phyloP scores from a whole-genome alignment of 1,140 invertebrate genomes.

The Pseudomyrmex cubaensis region DNA sequence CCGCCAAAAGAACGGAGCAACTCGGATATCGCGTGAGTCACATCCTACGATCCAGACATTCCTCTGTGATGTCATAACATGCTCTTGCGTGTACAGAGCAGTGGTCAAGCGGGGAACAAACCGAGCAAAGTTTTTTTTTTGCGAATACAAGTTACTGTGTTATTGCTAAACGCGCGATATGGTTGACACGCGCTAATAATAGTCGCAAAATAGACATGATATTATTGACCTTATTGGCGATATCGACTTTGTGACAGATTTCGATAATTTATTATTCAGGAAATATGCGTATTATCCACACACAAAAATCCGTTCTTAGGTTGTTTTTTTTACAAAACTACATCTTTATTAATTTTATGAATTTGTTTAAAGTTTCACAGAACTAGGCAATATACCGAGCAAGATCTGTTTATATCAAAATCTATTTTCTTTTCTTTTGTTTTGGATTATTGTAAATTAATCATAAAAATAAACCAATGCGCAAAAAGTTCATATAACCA shows the following conservation, averaged over 20 bases:
- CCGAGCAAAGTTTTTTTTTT: slow-evolving; percentile 1
- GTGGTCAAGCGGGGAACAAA: slow-evolving; percentile 43
- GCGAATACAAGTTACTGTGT: slow-evolving; percentile 9
- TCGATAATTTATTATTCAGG: too few species aligned
- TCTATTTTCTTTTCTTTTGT: too few species aligned
- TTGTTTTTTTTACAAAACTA: too few species aligned
- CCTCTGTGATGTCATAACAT: slow-evolving; percentile 71
- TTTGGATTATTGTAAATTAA: slow-evolving; percentile 23
- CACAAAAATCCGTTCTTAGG: too few species aligned
- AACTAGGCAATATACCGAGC: too few species aligned
- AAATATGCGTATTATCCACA: too few species aligned
- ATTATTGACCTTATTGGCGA: background rate
- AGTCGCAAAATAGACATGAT: background rate
- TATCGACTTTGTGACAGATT: background rate
- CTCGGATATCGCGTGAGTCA: slow-evolving; percentile 66
- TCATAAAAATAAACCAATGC: background rate
- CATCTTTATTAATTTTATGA: too few species aligned
- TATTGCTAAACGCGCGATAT: slow-evolving; percentile 31
- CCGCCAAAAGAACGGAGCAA: slow-evolving; percentile 56
- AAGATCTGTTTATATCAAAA: too few species aligned
- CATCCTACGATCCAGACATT: slow-evolving; percentile 62
- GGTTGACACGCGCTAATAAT: slow-evolving; percentile 3
- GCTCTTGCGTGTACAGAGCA: slow-evolving; percentile 3
- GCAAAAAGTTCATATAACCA: slow-evolving; percentile 14
- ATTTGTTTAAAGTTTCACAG: too few species aligned